Percentiles rank a stretch among this genome's conserved stretches.
Conservation (phyloP, 2,888 invertebrate species). For the Sycophila texana region DNA sequence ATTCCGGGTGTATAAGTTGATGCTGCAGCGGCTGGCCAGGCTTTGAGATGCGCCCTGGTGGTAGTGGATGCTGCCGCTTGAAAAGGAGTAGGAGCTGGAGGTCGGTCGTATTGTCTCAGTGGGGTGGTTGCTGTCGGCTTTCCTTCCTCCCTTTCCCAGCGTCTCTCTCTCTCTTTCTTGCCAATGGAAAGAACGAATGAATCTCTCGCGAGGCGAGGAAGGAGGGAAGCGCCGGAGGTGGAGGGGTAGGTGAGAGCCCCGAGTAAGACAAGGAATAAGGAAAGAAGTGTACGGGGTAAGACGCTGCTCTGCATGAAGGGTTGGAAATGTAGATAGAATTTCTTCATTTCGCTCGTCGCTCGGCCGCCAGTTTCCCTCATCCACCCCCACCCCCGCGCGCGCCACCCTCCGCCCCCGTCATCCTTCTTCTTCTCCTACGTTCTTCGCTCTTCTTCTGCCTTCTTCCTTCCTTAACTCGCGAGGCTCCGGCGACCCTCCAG, state of each 20-base stretch:
- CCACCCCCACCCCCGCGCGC: slow-evolving; percentile 72
- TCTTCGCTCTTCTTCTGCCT: slow-evolving; percentile 55
- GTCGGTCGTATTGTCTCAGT: slow-evolving; percentile 71
- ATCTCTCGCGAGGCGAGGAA: slow-evolving; percentile 54
- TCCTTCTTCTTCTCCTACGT: slow-evolving; percentile 59
- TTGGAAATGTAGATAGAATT: slow-evolving; percentile 81
- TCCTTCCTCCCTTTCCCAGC: not conserved
- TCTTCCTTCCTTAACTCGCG: slow-evolving; percentile 48
- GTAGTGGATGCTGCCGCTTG: slow-evolving; percentile 66
- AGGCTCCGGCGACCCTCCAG: slow-evolving; percentile 31
- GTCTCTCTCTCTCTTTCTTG: slow-evolving; percentile 18
- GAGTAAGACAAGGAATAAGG: slow-evolving; percentile 63
- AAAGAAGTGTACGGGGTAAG: slow-evolving; percentile 69
- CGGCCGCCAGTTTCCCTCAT: slow-evolving; percentile 66
- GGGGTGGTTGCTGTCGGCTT: slow-evolving; percentile 67
- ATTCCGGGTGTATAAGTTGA: slow-evolving; percentile 40
- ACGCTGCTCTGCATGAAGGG: slow-evolving; percentile 72
- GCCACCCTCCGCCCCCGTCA: slow-evolving; percentile 55
- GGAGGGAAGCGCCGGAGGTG: slow-evolving; percentile 58
- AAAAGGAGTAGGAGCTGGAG: slow-evolving; percentile 63
- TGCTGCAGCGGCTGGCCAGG: slow-evolving; percentile 42
- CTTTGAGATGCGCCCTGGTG: slow-evolving; percentile 57
- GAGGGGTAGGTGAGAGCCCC: slow-evolving; percentile 56
- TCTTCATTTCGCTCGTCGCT: slow-evolving; percentile 79
- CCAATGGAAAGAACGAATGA: slow-evolving; percentile 48